Evolutionary conservation across 2,888 invertebrate species (phyloP).

Genomic region (Acrobasis consociella): DNA sequence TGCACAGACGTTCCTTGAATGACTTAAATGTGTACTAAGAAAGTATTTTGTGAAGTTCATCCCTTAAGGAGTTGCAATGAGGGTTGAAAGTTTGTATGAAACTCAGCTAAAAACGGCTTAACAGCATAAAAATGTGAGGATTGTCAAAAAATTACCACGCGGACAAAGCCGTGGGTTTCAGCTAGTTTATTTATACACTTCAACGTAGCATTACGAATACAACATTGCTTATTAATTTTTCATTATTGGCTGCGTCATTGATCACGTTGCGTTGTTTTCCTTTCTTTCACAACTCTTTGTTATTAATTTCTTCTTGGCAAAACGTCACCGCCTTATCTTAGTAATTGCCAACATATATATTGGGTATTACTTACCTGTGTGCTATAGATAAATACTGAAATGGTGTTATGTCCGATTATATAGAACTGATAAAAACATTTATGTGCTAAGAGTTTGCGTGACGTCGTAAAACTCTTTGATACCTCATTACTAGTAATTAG

Average conservation of each 20-base stretch:
- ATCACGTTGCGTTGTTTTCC: conserved; percentile 14
- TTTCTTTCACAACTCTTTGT: conserved; percentile 13
- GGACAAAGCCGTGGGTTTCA: too few relatives aligned
- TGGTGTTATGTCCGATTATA: conserved; percentile 18
- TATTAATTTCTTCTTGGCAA: conserved; percentile 4
- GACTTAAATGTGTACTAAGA: too few relatives aligned
- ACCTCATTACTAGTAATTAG: neutral
- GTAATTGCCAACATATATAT: conserved; percentile 16
- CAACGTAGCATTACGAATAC: conserved; percentile 10
- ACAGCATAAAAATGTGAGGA: too few relatives aligned
- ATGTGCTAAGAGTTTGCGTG: conserved; percentile 1
- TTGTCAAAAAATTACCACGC: too few relatives aligned
- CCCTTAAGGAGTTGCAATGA: too few relatives aligned
- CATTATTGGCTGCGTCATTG: conserved; percentile 9
- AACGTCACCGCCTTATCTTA: conserved; percentile 15
- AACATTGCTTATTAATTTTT: conserved; percentile 16
- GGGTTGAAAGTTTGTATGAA: too few relatives aligned
- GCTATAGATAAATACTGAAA: conserved; percentile 20
- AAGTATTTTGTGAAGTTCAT: too few relatives aligned
- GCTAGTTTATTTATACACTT: conserved; percentile 16
- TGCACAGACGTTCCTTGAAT: too few relatives aligned
- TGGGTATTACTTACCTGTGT: conserved; percentile 16
- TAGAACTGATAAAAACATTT: conserved; percentile 11
- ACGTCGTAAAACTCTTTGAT: conserved; percentile 2
- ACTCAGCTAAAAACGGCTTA: too few relatives aligned